Evolutionary conservation across 2,797 vertebrate species (phyloP).

Genomic region (Ispidina picta): DNA sequence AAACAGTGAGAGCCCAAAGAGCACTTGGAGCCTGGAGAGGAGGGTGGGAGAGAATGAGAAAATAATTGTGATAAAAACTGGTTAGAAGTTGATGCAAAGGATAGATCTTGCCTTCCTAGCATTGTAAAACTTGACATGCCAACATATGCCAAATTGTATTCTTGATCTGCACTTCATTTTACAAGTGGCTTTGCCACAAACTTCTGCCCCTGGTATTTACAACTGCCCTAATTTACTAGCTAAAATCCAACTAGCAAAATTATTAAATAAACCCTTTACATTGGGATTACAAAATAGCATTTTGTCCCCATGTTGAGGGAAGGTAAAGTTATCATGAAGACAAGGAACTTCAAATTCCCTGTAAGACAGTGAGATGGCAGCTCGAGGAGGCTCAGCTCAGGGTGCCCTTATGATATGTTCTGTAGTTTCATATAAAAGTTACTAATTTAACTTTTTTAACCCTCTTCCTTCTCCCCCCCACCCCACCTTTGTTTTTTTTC

Average conservation of each 20-base stretch:
- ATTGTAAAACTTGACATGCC: background rate
- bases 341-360: background rate
- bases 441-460: slow-evolving; percentile 43
- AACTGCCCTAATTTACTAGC: background rate
- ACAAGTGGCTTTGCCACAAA: background rate
- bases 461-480: background rate
- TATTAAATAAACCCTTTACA: background rate
- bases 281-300: background rate
- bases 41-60: background rate
- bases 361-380: background rate
- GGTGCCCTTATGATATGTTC: background rate
- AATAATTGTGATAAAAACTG: background rate
- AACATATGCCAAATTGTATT: background rate
- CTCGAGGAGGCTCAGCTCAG: background rate
- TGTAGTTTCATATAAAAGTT: background rate
- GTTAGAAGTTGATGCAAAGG: background rate
- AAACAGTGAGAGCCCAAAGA: background rate
- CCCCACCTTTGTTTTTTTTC: background rate
- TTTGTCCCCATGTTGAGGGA: background rate
- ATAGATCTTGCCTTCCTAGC: background rate
- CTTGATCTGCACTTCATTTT: background rate
- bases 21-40: background rate
- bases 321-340: background rate
- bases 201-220: background rate
- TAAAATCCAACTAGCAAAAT: background rate